A percentile compares a stretch with the other conserved stretches of the same genome.
phyloP scores from a whole-genome alignment of 2,113 vertebrate genomes.

The Ariopsis seemanni region DNA sequence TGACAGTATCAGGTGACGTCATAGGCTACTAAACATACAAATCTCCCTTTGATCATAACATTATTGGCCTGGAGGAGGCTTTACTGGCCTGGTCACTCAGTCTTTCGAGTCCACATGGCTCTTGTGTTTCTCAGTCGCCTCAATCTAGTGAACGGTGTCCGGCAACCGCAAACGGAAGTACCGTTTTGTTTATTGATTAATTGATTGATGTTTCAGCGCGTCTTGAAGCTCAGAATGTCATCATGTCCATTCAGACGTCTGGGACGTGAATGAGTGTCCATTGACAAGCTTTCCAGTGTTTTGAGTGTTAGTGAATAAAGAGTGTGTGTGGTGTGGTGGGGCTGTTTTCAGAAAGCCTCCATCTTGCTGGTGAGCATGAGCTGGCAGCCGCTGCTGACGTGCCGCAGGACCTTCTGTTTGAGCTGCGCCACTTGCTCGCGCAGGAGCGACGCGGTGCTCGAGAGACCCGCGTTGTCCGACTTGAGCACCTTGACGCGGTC shows the following conservation, averaged over 20 bases:
- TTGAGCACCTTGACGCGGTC: constrained; percentile 89
- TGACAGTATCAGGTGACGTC: constrained; percentile 66
- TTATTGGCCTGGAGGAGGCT: constrained; percentile 39
- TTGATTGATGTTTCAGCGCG: neutral
- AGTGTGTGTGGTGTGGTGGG: constrained; percentile 7
- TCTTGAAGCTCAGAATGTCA: constrained; percentile 44
- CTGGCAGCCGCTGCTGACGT: constrained; percentile 90
- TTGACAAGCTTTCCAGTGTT: constrained; percentile 53
- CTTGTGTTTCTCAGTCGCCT: constrained; percentile 55
- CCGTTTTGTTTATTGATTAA: constrained; percentile 8
- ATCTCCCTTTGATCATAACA: constrained; percentile 62
- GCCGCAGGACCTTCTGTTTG: constrained; percentile 88
- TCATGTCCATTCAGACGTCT: constrained; percentile 5
- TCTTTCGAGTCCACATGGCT: neutral
- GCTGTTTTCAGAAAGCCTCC: constrained; percentile 72
- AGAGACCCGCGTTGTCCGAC: constrained; percentile 86
- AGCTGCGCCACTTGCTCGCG: constrained; percentile 91
- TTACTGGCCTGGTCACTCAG: constrained; percentile 37
- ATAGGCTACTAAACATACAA: constrained; percentile 57
- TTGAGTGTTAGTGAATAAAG: constrained; percentile 30
- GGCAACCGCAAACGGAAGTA: constrained; percentile 71
- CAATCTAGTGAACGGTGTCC: constrained; percentile 57
- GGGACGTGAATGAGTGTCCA: neutral
- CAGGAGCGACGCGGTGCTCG: constrained; percentile 83
- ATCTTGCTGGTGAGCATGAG: constrained; percentile 86